Base-by-base conservation (phyloP, 35 echinoderm and acorn worm species). In the Apostichopus japonicus region DNA sequence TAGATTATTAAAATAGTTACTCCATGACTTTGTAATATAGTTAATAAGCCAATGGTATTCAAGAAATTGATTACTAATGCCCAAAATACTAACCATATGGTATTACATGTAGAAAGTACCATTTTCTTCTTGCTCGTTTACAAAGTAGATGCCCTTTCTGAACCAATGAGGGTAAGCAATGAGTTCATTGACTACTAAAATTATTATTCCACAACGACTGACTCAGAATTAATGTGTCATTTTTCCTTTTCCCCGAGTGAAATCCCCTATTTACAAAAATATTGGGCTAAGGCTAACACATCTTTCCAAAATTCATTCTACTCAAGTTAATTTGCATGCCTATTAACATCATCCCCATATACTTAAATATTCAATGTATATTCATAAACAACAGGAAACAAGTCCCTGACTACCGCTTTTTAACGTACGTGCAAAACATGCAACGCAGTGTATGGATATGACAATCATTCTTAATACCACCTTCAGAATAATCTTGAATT, bases 381-480 rank as follows among this genome's bases (percentile, higher is more conserved):
- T 56, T 23, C 56, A 21, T 6, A 77, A 7, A 77, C 16, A 19
- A 19, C 4, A 87, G n/a, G 4, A 65, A 67, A 87, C 1, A 1
- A 10, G 24, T 10, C 86, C 24, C n/a, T 8, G 6, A 10, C 7
- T 0, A 22, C 14, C 19, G 7, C 86, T 63, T n/a, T 65, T 56
- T n/a, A 87, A 87, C 8, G 67, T 33, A 6, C 86, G 86, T 15
- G 56, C 56, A 87, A 87, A 87, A 65, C 0, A 23, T 23, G 15
- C 23, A 23, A 25, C 10, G 27, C 51, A 54, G 54, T 83, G 27
- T 9, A 10, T 54, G 4, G 15, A 16, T 14, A 55, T 17, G 54
- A 56, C 79, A 14, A 83, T 52, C 86, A 87, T 87, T 24, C 33
- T 65, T 87, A 8, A 87, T 11, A 15, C 86, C 86, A 24, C 56